Conservation (phyloP, 53 echinoderm and acorn worm genomes). For the Actinopyga echinites region DNA sequence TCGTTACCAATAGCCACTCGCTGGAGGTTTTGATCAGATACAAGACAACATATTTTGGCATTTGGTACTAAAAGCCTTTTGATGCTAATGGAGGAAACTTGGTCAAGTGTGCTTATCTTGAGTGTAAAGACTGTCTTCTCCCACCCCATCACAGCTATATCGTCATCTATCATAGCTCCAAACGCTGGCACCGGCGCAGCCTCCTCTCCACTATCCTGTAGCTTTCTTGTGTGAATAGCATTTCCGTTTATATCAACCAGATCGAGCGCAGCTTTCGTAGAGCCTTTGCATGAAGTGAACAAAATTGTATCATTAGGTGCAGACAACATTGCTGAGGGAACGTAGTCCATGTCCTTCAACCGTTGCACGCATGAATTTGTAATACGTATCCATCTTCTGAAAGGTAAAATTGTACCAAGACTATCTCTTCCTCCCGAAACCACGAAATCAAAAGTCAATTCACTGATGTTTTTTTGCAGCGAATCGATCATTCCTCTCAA, state of each 20-base stretch:
- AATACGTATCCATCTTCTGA: background rate
- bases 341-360: background rate
- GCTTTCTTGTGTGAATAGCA: background rate
- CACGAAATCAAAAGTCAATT: background rate
- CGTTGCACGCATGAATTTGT: background rate
- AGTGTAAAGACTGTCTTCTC: background rate
- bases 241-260: constrained; percentile 20
- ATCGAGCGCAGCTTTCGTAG: constrained; percentile 1
- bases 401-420: constrained; percentile 1
- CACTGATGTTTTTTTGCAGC: background rate
- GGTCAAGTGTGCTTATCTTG: background rate
- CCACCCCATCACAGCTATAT: background rate
- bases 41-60: constrained; percentile 1
- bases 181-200: background rate
- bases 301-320: background rate
- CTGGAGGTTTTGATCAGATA: background rate
- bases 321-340: background rate
- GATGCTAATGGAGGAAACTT: background rate
- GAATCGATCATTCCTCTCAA: background rate
- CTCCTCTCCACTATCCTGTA: constrained; percentile 24
- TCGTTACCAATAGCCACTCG: constrained; percentile 5
- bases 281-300: constrained; percentile 12
- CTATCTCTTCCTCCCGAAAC: background rate
- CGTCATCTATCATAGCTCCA: background rate
- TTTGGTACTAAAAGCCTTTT: background rate